Evolutionary conservation across 2,797 vertebrate species (phyloP).

Genomic region (Chaetophractus vellerosus): DNA sequence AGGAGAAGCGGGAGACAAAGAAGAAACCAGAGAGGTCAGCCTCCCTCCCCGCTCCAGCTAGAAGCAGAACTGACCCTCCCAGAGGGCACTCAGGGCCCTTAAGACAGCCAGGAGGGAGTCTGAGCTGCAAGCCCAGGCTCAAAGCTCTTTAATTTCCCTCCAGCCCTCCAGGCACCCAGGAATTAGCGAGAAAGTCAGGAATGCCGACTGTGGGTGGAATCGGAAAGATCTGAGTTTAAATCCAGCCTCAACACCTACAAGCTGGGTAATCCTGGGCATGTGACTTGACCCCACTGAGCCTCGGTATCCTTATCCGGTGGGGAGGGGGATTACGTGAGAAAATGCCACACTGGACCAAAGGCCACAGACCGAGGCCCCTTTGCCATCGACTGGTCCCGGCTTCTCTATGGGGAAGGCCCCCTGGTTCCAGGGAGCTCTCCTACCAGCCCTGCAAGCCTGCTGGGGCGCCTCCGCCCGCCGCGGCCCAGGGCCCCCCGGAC

Average conservation of each 20-base stretch:
- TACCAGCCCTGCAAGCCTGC: too few species aligned
- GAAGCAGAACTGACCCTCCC: neutral
- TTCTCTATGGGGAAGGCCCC: neutral
- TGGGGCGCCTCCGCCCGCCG: rapidly evolving
- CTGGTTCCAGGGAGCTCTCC: too few species aligned
- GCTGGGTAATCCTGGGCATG: neutral
- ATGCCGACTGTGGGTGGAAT: neutral
- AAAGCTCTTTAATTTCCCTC: neutral
- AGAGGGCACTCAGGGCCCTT: neutral
- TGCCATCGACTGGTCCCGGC: rapidly evolving
- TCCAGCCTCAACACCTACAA: neutral
- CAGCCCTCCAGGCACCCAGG: neutral
- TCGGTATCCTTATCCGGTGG: neutral
- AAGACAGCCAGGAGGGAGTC: neutral
- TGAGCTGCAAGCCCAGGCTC: neutral
- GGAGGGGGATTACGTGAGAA: neutral
- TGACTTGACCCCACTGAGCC: neutral
- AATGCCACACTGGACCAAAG: rapidly evolving
- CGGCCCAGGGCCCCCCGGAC: conserved; percentile 74
- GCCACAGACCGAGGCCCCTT: neutral
- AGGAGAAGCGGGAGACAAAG: neutral
- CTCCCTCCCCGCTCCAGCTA: rapidly evolving
- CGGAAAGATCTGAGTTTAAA: neutral
- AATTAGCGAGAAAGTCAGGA: neutral
- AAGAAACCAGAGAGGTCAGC: neutral